A percentile compares a stretch with the other conserved stretches of the same genome.
phyloP scores from a whole-genome alignment of 2,113 vertebrate genomes.

The Nerophis lumbriciformis region DNA sequence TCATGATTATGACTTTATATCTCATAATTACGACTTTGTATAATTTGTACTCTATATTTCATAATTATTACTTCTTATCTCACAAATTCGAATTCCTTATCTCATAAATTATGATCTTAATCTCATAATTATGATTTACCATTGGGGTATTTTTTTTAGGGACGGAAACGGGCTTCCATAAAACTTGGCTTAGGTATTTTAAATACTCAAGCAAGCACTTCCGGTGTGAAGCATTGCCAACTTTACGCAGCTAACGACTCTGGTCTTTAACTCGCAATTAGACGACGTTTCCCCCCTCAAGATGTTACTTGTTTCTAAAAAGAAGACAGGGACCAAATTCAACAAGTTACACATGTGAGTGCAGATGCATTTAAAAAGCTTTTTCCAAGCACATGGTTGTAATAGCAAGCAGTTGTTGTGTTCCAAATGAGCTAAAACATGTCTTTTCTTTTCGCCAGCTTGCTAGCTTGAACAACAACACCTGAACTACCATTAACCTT shows the following conservation, averaged over 20 bases:
- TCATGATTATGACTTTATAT: too few species aligned
- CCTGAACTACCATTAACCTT: constrained; percentile 13
- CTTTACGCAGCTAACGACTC: constrained; percentile 1
- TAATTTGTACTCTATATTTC: too few species aligned
- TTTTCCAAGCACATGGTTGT: neutral
- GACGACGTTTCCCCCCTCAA: constrained; percentile 15
- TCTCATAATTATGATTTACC: too few species aligned
- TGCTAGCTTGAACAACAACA: neutral
- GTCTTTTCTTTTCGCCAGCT: neutral
- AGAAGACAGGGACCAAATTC: neutral
- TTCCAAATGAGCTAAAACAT: neutral
- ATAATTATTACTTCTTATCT: too few species aligned
- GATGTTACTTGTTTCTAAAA: constrained; percentile 27
- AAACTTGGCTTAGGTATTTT: too few species aligned
- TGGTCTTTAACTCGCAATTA: constrained; percentile 29
- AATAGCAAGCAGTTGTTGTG: neutral
- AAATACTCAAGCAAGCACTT: neutral
- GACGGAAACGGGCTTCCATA: too few species aligned
- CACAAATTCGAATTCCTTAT: too few species aligned
- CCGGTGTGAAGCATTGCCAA: neutral
- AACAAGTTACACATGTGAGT: constrained; percentile 38
- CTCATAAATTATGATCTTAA: too few species aligned
- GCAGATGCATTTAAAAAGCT: neutral
- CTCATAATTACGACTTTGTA: too few species aligned
- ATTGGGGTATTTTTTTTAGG: too few species aligned